Evolutionary conservation across 2,888 invertebrate species (phyloP), one percentile per base, ranked within the genome.

Genomic region (Tridacna gigas): DNA sequence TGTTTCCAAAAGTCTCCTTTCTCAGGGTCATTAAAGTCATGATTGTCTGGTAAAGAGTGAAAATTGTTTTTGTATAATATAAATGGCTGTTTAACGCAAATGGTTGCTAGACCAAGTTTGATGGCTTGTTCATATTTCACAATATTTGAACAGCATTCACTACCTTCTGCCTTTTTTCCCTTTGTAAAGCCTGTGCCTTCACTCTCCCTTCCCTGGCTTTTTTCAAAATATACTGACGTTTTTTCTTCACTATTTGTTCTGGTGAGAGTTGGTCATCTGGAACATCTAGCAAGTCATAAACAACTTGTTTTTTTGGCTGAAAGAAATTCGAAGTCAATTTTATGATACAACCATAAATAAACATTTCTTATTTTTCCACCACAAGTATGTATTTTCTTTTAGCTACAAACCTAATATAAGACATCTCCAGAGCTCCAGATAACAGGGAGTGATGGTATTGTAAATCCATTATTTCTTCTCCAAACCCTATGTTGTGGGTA

Each of bases 191-290:
- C 78, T 92, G 91, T 2, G 92, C 92, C 51, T 86, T 89, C 11
- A 84, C 87, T 65, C 92, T 74, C 0, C 93, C 92, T 65, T 93
- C 93, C 61, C 91, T 79, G 4, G 92, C 93, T 85, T 91, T 92
- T 80, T 93, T 91, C 75, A 93, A 89, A 77, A 93, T 93, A 66
- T 88, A 89, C 86, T 93, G 96, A 94, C 90, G 96, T 95, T 93
- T 96, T 95, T 91, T 96, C 95, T 90, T 95, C 95, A 92, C 95
- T 95, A 91, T 84, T 80, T 93, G 92, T 56, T 92, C 93, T 0
- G 91, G 89, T 1, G 91, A 91, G 73, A 94, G 82, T 86, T 92
- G 91, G 56, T 93, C 93, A 86, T 94, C 94, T 15, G 94, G 92
- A 13, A 93, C 90, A 67, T 93, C 91, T 71, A 94, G 83, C 74